Evolutionary conservation across 2,888 invertebrate genomes (phyloP), one percentile per base, ranked within the genome.

Genomic region (Agriopis aurantiaria): DNA sequence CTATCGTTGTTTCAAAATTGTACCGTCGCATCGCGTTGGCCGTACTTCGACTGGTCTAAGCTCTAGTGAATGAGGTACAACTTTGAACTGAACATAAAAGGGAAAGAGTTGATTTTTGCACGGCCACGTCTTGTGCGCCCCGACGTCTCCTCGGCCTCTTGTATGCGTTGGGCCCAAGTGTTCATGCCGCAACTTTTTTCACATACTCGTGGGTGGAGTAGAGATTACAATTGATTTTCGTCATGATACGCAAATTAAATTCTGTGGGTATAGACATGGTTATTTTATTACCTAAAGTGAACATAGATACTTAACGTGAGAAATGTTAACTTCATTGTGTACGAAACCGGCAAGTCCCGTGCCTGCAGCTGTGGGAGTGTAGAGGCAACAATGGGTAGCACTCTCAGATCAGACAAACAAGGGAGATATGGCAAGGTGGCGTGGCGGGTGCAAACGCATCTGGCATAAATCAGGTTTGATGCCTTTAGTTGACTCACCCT

Each of bases 301-400:
- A 65, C 52, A 60, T 33, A 5, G 33, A 33, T 63, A 65, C 63
- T 33, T 14, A 51, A 64, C 88, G 89, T 91, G 91, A 84, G 91
- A 91, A 91, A 85, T 78, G 80, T 80, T 86, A 87, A 74, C 83
- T 46, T 82, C 81, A 85, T 86, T 88, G 87, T 87, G 73, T 77
- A 74, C 53, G 68, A 65, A 55, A 57, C 61, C 12, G 49, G 9
- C 62, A 63, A 49, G 51, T 60, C 66, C 61, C 63, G 72, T 73
- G 71, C 67, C 70, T 77, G 58, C 64, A 60, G 65, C 69, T 80
- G 83, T 84, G 85, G 79, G 85, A 85, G 84, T 76, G 57, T 70
- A 65, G 73, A 73, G 73, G 56, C 71, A 57, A 66, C 80, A 83
- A 82, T 81, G 63, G 77, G 75, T 61, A 74, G 62, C 73, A 77